Conservation (phyloP, 2,113 vertebrate genomes). For the Acrocephalus arundinaceus region DNA sequence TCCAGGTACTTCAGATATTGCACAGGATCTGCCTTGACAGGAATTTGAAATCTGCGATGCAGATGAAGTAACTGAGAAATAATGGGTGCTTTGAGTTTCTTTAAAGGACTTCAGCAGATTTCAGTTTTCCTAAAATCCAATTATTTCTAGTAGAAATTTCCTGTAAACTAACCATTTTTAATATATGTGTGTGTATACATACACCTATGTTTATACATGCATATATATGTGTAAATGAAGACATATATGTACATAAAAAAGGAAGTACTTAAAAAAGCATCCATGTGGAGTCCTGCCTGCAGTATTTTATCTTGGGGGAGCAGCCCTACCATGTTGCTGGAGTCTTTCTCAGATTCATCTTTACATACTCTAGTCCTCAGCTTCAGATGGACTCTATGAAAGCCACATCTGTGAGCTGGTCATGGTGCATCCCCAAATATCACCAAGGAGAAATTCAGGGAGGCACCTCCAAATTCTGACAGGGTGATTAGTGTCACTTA, state of each 20-base stretch:
- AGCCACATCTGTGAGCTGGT: neutral
- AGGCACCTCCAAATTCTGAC: neutral
- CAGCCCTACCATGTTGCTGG: neutral
- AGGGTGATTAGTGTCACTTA: neutral
- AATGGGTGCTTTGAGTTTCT: neutral
- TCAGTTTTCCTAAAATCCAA: neutral
- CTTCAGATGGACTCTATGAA: neutral
- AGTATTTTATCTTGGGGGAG: neutral
- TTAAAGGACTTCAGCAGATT: neutral
- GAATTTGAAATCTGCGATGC: neutral
- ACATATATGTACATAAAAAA: neutral
- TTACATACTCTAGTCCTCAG: neutral
- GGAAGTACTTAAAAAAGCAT: neutral
- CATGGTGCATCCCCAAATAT: accelerated
- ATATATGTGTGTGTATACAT: neutral
- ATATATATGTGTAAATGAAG: neutral
- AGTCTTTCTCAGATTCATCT: neutral
- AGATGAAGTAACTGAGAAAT: neutral
- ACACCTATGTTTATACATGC: neutral
- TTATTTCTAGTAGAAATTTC: neutral
- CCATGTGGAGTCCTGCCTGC: neutral
- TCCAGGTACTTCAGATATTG: neutral
- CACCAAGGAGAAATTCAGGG: neutral
- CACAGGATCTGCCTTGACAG: neutral
- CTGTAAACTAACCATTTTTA: neutral